These are phyloP conservation scores for Pomatorhinus ruficollis DNA, from an alignment of 2,113 vertebrate genomes.

Conservation along the genomic window DNA sequence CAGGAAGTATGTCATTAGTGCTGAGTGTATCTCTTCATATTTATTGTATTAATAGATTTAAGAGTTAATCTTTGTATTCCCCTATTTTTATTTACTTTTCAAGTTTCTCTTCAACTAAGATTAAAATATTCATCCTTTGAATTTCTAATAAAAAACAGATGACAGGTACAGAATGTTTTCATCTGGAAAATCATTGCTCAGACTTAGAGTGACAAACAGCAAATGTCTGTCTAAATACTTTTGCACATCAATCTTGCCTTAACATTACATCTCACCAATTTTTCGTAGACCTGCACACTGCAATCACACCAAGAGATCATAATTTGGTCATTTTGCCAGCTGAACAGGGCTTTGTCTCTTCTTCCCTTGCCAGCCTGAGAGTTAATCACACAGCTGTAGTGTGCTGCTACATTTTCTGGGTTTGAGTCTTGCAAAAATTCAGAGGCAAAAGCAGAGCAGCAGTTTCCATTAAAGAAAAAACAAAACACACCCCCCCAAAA, in stretches of 20 bases:
- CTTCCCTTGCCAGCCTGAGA: neutral
- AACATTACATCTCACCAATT: neutral
- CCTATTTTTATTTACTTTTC: neutral
- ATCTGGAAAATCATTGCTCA: constrained; percentile 39
- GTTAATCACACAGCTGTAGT: neutral
- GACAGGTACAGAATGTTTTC: constrained; percentile 16
- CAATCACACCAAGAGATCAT: neutral
- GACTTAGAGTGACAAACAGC: constrained; percentile 36
- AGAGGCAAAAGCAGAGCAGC: neutral
- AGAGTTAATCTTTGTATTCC: neutral
- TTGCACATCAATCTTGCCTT: constrained; percentile 27
- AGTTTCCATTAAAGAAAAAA: neutral
- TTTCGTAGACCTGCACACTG: neutral
- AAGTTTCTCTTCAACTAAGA: neutral
- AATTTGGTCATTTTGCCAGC: neutral
- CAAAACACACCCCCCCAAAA: too few relatives aligned
- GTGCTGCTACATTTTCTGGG: neutral
- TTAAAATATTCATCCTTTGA: neutral
- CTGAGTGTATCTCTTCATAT: neutral
- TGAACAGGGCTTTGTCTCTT: neutral
- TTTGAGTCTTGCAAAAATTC: neutral
- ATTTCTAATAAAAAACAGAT: neutral
- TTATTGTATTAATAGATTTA: neutral
- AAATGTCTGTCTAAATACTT: neutral
- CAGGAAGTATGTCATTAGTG: neutral